Conservation (phyloP, 2,888 invertebrate species). For the Eulithis testata region DNA sequence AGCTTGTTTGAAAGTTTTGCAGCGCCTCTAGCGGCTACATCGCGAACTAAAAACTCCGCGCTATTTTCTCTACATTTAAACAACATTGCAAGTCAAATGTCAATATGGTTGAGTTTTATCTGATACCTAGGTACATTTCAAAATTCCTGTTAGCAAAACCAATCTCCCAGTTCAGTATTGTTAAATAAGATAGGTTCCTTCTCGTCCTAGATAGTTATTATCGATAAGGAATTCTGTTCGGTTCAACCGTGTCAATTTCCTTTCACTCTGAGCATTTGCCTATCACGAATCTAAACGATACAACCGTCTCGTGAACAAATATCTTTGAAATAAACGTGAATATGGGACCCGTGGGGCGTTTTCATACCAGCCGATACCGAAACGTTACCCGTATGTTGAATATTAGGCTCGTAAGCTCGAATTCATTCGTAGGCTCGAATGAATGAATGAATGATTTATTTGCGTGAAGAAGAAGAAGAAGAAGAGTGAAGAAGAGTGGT, state of each 20-base stretch:
- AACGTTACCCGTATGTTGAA: no score
- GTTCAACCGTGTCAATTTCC: conserved; percentile 42
- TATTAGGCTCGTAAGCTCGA: no score
- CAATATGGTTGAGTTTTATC: not conserved
- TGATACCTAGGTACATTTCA: conserved; percentile 22
- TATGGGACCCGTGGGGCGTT: not conserved
- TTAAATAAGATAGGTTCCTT: conserved; percentile 32
- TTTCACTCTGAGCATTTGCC: conserved; percentile 33
- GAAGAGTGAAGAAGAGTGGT: no score
- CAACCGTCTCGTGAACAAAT: conserved; percentile 33
- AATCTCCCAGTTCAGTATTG: conserved; percentile 16
- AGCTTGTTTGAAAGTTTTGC: no score
- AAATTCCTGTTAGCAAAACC: conserved; percentile 13
- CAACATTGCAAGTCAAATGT: not conserved
- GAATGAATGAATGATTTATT: no score
- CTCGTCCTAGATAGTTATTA: conserved; percentile 43
- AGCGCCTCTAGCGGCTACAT: not conserved
- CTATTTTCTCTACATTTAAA: not conserved
- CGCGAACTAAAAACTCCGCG: not conserved
- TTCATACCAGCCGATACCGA: no score
- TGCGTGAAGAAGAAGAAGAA: no score
- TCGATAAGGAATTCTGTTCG: conserved; percentile 39
- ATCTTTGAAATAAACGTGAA: conserved; percentile 25
- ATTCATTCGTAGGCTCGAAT: no score
- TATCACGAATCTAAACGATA: conserved; percentile 45